Conservation (phyloP, 1,140 invertebrate species). For the Macrobrachium rosenbergii region DNA sequence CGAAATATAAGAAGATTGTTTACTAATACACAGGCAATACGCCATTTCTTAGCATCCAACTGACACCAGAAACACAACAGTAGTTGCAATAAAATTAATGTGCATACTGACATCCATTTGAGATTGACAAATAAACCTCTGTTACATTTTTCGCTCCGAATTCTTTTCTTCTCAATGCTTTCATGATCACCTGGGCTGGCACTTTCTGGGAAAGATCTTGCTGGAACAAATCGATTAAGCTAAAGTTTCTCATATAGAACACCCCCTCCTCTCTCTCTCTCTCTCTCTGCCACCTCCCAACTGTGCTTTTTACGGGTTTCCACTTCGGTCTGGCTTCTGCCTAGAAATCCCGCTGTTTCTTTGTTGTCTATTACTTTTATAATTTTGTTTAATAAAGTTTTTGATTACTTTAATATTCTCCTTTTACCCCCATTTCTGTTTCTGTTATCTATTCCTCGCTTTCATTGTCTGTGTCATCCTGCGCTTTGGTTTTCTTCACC, state of each 20-base stretch:
- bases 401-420: not conserved
- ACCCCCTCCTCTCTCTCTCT: not conserved
- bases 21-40: too few species aligned
- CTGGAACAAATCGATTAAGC: not conserved
- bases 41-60: too few species aligned
- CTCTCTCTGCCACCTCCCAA: not conserved
- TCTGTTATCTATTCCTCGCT: too few species aligned
- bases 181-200: too few species aligned
- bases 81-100: too few species aligned
- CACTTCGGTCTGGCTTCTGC: not conserved
- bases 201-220: not conserved
- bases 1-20: too few species aligned
- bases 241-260: too few species aligned
- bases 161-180: too few species aligned
- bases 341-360: not conserved
- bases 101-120: too few species aligned
- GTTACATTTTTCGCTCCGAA: too few species aligned
- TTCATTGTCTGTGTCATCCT: not conserved
- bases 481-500: not conserved
- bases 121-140: too few species aligned
- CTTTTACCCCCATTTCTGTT: not conserved
- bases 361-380: not conserved
- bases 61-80: too few species aligned
- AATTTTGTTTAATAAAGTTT: not conserved
- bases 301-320: not conserved